A percentile compares a stretch with the other conserved stretches of the same genome.
Conservation (phyloP, 1,140 invertebrate genomes). For the Mesaphorura yosii region DNA sequence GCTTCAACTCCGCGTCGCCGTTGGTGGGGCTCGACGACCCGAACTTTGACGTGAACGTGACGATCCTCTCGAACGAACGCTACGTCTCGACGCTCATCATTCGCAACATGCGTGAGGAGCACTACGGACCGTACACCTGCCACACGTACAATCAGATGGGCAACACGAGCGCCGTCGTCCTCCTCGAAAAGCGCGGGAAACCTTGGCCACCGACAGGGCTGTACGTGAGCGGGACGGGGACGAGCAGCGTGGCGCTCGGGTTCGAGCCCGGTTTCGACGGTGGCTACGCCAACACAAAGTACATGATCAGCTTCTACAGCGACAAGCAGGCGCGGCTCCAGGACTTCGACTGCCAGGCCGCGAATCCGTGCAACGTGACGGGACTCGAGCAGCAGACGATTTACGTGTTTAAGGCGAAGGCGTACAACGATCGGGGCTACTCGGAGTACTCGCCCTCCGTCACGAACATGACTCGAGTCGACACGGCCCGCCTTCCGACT, state of each 20-base stretch:
- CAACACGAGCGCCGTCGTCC: constrained; percentile 52
- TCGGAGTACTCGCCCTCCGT: constrained; percentile 75
- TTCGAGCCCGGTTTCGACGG: constrained; percentile 86
- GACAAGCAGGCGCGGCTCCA: constrained; percentile 32
- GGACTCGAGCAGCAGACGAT: constrained; percentile 67
- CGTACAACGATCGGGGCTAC: constrained; percentile 67
- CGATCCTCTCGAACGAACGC: constrained; percentile 66
- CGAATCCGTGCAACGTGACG: constrained; percentile 76
- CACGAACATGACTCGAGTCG: constrained; percentile 61
- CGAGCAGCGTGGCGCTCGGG: constrained; percentile 57
- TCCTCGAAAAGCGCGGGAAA: constrained; percentile 66
- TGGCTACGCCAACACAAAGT: constrained; percentile 29
- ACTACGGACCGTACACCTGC: constrained; percentile 84
- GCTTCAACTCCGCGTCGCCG: constrained; percentile 57
- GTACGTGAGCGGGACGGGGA: constrained; percentile 54
- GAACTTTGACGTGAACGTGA: constrained; percentile 65
- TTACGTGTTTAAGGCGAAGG: constrained; percentile 70
- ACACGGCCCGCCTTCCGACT: constrained; percentile 56
- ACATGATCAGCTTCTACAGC: constrained; percentile 18
- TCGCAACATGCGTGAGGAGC: constrained; percentile 57
- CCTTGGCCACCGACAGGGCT: constrained; percentile 67
- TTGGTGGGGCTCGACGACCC: constrained; percentile 61
- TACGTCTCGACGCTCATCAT: constrained; percentile 69
- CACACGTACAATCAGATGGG: constrained; percentile 66
- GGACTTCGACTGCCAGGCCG: constrained; percentile 67